phyloP scores from a whole-genome alignment of 2,888 invertebrate species.

The Bedellia somnulentella region DNA sequence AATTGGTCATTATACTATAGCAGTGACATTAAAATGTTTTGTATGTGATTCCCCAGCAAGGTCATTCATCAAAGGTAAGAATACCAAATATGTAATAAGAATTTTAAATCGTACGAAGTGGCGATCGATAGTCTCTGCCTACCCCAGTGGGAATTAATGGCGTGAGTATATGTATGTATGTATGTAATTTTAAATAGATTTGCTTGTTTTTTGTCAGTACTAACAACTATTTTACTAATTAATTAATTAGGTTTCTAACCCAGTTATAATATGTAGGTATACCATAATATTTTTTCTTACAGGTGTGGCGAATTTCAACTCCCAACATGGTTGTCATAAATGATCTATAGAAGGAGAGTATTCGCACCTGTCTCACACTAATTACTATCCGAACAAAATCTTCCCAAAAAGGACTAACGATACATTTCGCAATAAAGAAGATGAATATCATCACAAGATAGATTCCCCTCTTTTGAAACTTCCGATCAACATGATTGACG shows the following conservation, averaged over 20 bases:
- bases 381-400: slow-evolving; percentile 4
- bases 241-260: not conserved
- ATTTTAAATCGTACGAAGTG: too few species aligned
- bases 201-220: not conserved
- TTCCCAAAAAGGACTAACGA: slow-evolving; percentile 9
- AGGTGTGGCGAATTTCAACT: slow-evolving; percentile 10
- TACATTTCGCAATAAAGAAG: slow-evolving; percentile 13
- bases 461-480: slow-evolving; percentile 12
- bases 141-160: too few species aligned
- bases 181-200: too few species aligned
- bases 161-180: too few species aligned
- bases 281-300: slow-evolving; percentile 3
- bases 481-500: slow-evolving; percentile 14
- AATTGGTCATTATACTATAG: slow-evolving; percentile 1
- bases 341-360: slow-evolving; percentile 11
- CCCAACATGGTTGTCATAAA: slow-evolving; percentile 11
- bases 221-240: not conserved
- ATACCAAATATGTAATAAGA: too few species aligned
- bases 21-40: slow-evolving; percentile 4
- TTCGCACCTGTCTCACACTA: slow-evolving; percentile 10
- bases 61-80: slow-evolving; percentile 6
- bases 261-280: not conserved
- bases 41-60: slow-evolving; percentile 7
- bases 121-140: too few species aligned
- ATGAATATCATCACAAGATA: slow-evolving; percentile 12